Evolutionary conservation across 2,113 vertebrate species (phyloP), one percentile per base, ranked within the genome.

Genomic region (Heteronetta atricapilla): DNA sequence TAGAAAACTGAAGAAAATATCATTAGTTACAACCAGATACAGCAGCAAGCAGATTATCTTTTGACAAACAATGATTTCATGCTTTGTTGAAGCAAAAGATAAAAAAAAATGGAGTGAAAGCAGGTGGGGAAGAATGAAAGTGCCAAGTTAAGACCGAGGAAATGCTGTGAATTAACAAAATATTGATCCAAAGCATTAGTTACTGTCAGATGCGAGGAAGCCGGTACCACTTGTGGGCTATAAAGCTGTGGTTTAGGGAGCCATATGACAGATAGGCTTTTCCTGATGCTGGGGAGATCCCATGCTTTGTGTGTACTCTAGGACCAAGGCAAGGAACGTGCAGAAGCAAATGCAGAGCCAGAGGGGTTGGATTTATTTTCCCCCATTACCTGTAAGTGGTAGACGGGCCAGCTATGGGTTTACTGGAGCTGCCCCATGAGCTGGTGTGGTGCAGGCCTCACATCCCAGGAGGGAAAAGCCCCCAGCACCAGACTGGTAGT

Each of bases 1-100:
- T 46, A 63, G 44, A 73, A 64, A 52, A 46, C 72, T 72, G 75
- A 83, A 72, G 67, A 75, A 93, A 90, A 83, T 81, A 59, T 13
- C 66, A 80, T 90, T 86, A 48, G 38, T 72, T 88, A 88, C 18
- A 18, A 75, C 33, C 33, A 94, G 80, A 83, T 68, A 59, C 28
- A 95, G 26, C 55, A 95, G 58, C 0, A 2, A 90, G 42, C 46
- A 78, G 72, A 91, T 95, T 91, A 70, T 60, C 52, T 93, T 94
- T 56, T 53, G 88, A 88, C 25, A 80, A 94, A 87, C 63, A 86
- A 60, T 67, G n/a, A 93, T 94, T 96, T 93, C 46, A 81, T 83
- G 73, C 56, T 93, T 83, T 93, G 64, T 44, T 90, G 91, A 75
- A 91, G 72, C 33, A 83, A 89, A 83, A 86, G 11, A 88, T 29